Conservation (phyloP, 2,113 vertebrate genomes). For the Ranitomeya variabilis region DNA sequence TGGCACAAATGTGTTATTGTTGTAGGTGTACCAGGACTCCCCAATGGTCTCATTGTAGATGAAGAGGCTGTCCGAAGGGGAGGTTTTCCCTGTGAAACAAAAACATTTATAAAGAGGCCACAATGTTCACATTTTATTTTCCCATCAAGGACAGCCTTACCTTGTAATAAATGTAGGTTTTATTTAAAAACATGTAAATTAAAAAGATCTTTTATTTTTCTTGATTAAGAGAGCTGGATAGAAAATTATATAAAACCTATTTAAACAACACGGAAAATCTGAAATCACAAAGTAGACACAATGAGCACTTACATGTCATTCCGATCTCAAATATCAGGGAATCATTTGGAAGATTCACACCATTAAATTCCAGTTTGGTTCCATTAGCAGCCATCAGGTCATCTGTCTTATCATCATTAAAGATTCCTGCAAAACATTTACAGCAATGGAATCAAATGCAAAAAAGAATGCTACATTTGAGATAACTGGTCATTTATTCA, state of each 20-base stretch:
- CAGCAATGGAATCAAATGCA: neutral
- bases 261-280: too few relatives aligned
- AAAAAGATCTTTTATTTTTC: too few relatives aligned
- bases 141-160: too few relatives aligned
- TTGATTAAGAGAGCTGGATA: too few relatives aligned
- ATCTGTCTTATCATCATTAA: constrained; percentile 56
- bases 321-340: constrained; percentile 56
- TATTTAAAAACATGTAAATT: too few relatives aligned
- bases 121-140: neutral
- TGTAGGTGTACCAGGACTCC: constrained; percentile 58
- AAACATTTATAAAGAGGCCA: neutral
- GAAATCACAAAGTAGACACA: neutral
- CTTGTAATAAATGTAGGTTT: too few relatives aligned
- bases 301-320: constrained; percentile 54
- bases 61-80: constrained; percentile 42
- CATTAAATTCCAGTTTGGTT: constrained; percentile 49
- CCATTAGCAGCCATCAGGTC: constrained; percentile 57
- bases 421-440: constrained; percentile 47
- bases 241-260: too few relatives aligned
- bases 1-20: constrained; percentile 60
- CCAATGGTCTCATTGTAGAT: constrained; percentile 46
- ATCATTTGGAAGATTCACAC: constrained; percentile 51
- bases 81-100: constrained; percentile 55
- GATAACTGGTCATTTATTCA: neutral
- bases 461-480: neutral